These are phyloP conservation scores for Scaptomyza tumidula DNA, from an alignment of 2,888 invertebrate genomes.

Conservation along the genomic window DNA sequence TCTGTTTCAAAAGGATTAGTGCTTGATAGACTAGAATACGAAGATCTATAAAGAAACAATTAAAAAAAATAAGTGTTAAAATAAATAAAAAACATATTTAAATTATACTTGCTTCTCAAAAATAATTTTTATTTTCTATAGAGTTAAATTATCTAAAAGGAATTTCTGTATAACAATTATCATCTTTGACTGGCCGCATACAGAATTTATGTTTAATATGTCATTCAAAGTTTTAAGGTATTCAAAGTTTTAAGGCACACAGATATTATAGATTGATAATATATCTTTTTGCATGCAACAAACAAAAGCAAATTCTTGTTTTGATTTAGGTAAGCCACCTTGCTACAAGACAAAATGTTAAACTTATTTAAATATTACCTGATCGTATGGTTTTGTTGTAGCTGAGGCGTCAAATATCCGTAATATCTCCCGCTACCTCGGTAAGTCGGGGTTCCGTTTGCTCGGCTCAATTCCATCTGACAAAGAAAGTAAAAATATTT, in stretches of 20 bases:
- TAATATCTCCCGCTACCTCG: slow-evolving; percentile 41
- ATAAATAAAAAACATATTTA: no score
- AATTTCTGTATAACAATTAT: no score
- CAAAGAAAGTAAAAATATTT: slow-evolving; percentile 5
- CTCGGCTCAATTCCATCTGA: slow-evolving; percentile 56
- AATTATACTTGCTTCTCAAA: no score
- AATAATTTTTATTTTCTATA: no score
- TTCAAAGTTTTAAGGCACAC: no score
- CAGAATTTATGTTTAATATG: no score
- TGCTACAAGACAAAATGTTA: background rate
- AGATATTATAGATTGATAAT: background rate
- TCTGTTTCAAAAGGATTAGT: slow-evolving; percentile 87
- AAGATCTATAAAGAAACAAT: slow-evolving; percentile 83
- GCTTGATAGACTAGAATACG: slow-evolving; percentile 86
- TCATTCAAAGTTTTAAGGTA: no score
- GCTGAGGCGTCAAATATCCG: slow-evolving; percentile 86
- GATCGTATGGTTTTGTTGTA: slow-evolving; percentile 82
- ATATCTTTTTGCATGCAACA: no score
- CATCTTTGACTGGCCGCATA: background rate
- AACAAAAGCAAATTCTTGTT: no score
- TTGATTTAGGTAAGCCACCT: no score
- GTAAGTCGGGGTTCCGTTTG: slow-evolving; percentile 80
- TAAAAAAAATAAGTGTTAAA: background rate
- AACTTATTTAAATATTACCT: slow-evolving; percentile 46
- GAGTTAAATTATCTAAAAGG: no score